phyloP scores from a whole-genome alignment of 2,797 vertebrate species.

The Fringilla coelebs region DNA sequence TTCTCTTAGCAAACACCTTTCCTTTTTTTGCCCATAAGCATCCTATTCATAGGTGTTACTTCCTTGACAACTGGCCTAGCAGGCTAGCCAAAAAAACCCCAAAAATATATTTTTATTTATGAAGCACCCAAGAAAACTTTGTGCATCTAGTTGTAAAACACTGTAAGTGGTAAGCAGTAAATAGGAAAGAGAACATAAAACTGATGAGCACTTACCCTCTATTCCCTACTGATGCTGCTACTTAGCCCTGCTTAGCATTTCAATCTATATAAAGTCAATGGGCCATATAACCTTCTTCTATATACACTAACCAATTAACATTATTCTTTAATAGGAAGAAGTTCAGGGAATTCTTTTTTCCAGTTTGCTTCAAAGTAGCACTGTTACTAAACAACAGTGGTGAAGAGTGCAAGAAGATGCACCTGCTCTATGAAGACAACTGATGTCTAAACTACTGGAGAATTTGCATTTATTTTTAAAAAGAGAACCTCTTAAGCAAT shows the following conservation, averaged over 20 bases:
- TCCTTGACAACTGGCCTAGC: neutral
- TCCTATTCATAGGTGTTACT: neutral
- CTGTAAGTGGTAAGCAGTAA: conserved; percentile 71
- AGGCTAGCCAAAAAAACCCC: neutral
- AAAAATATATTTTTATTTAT: conserved; percentile 41
- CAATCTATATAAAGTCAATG: conserved; percentile 76
- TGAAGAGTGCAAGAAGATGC: neutral
- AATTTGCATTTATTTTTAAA: neutral
- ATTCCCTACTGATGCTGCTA: conserved; percentile 68
- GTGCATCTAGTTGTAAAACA: conserved; percentile 43
- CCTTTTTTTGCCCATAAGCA: neutral
- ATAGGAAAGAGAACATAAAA: conserved; percentile 69
- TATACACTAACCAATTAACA: conserved; percentile 70
- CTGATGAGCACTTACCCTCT: conserved; percentile 59
- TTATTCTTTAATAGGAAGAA: conserved; percentile 72
- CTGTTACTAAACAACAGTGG: conserved; percentile 25
- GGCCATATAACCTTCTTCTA: conserved; percentile 71
- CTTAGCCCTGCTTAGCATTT: conserved; percentile 74
- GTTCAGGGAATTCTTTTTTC: conserved; percentile 59
- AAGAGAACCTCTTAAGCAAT: neutral
- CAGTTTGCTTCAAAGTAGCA: conserved; percentile 47
- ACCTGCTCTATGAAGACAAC: neutral
- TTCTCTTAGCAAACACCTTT: neutral
- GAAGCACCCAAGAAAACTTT: conserved; percentile 28
- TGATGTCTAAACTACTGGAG: neutral